phyloP scores from a whole-genome alignment of 2,888 invertebrate genomes.

The Baronia brevicornis region DNA sequence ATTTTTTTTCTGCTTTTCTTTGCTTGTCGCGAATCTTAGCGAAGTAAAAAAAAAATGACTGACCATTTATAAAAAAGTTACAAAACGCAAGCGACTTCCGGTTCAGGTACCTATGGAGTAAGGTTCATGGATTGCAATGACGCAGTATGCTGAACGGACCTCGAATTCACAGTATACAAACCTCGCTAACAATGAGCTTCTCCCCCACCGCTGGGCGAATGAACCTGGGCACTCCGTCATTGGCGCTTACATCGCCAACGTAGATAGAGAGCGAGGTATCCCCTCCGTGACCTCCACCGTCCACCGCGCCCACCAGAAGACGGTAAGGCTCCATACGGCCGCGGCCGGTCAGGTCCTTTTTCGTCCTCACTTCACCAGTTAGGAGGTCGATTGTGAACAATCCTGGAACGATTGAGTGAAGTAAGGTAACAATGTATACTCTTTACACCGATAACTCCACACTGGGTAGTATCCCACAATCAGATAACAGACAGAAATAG shows the following conservation, averaged over 20 bases:
- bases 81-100: no score
- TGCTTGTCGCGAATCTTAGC: no score
- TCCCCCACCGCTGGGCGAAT: constrained; percentile 82
- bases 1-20: no score
- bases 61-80: no score
- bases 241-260: constrained; percentile 86
- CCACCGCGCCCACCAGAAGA: constrained; percentile 80
- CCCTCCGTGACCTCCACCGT: constrained; percentile 79
- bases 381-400: constrained; percentile 79
- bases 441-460: no score
- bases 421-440: no score
- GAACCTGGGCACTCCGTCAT: constrained; percentile 86
- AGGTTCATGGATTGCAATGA: no score
- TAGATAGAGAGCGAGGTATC: constrained; percentile 79
- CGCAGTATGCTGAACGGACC: no score
- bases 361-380: constrained; percentile 81
- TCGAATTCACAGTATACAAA: constrained; percentile 32
- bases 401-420: constrained; percentile 45
- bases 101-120: no score
- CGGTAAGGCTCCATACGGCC: constrained; percentile 84
- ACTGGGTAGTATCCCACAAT: no score
- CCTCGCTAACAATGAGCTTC: constrained; percentile 81
- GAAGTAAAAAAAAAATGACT: no score
- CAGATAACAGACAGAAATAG: no score
- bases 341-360: constrained; percentile 81